A percentile compares a stretch with the other conserved stretches of the same genome.
Evolutionary conservation across 1,140 invertebrate genomes (phyloP).

Genomic region (Hypsibius dujardini): DNA sequence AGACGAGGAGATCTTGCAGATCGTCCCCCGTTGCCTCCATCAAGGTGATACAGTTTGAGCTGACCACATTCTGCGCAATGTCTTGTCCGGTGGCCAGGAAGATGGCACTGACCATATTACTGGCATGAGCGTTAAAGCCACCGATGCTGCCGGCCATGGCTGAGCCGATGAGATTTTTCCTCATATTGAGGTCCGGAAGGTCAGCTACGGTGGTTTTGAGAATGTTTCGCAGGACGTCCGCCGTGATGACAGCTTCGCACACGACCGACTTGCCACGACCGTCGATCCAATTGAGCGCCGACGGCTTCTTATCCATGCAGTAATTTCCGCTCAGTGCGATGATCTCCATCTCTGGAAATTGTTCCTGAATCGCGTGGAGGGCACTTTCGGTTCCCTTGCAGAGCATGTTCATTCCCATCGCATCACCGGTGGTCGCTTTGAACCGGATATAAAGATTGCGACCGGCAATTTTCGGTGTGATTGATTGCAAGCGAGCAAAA

Average conservation of each 20-base stretch:
- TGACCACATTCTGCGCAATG: conserved; percentile 88
- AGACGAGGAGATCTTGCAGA: conserved; percentile 70
- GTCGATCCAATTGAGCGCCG: conserved; percentile 94
- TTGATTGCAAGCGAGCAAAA: conserved; percentile 60
- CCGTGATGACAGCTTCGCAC: conserved; percentile 70
- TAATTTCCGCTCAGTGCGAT: conserved; percentile 89
- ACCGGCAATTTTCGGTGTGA: conserved; percentile 65
- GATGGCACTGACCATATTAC: conserved; percentile 94
- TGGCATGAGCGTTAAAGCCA: conserved; percentile 93
- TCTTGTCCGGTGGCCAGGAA: conserved; percentile 97
- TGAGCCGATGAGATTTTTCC: conserved; percentile 86
- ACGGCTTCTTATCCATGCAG: conserved; percentile 92
- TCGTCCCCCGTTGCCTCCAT: conserved; percentile 68
- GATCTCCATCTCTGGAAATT: conserved; percentile 75
- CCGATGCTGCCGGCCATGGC: conserved; percentile 81
- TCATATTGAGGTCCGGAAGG: conserved; percentile 71
- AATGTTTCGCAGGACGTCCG: conserved; percentile 44
- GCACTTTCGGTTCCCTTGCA: conserved; percentile 84
- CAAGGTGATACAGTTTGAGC: conserved; percentile 85
- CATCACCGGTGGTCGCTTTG: conserved; percentile 83
- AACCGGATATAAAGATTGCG: conserved; percentile 77
- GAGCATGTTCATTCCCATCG: conserved; percentile 99
- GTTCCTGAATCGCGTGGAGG: conserved; percentile 48
- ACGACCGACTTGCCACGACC: conserved; percentile 91
- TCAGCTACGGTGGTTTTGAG: conserved; percentile 73